These are phyloP conservation scores for Galago senegalensis DNA, from an alignment of 2,797 vertebrate genomes.

Conservation along the genomic window DNA sequence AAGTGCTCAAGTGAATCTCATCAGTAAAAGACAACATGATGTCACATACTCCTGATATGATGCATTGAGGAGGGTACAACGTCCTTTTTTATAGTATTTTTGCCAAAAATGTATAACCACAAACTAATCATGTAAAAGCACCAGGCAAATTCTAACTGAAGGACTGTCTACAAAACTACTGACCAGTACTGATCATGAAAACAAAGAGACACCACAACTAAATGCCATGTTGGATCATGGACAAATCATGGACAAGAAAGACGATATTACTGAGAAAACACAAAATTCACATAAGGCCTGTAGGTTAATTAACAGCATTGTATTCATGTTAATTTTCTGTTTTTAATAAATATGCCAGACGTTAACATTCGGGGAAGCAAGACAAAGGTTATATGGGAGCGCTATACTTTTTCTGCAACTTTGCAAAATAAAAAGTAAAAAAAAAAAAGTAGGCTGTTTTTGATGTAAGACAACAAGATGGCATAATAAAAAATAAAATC, in stretches of 20 bases:
- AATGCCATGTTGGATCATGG: not conserved
- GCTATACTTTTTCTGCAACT: not conserved
- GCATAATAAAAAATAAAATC: not conserved
- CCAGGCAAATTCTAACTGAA: not conserved
- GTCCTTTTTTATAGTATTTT: not conserved
- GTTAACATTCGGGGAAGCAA: not conserved
- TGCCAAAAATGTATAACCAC: slow-evolving; percentile 1
- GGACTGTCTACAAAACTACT: not conserved
- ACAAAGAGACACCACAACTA: not conserved
- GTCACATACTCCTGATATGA: not conserved
- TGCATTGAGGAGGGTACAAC: not conserved
- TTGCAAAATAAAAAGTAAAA: not conserved
- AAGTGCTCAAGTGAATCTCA: not conserved
- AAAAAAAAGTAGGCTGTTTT: not conserved
- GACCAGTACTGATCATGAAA: not conserved
- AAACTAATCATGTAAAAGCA: not conserved
- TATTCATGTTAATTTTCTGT: not conserved
- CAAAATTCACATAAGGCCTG: not conserved
- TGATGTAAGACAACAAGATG: not conserved
- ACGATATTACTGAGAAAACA: not conserved
- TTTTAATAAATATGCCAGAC: not conserved
- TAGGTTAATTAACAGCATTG: not conserved
- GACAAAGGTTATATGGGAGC: not conserved
- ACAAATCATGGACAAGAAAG: not conserved
- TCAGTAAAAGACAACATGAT: not conserved